Conservation (phyloP, 2,888 invertebrate genomes). For the Congeria kusceri region DNA sequence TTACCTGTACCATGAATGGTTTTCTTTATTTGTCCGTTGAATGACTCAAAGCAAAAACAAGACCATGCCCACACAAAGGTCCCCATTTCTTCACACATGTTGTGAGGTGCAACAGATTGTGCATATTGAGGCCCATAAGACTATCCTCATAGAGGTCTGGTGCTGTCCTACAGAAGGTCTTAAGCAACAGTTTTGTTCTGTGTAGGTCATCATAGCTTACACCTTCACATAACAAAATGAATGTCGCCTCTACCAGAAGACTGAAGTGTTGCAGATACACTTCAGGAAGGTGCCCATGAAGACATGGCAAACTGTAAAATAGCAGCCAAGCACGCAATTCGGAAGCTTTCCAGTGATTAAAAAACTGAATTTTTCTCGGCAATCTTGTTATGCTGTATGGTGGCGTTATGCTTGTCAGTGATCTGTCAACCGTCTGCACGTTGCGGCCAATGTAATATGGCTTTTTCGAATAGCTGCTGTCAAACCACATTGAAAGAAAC, state of each 20-base stretch:
- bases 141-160: conserved; percentile 24
- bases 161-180: neutral
- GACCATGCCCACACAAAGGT: conserved; percentile 67
- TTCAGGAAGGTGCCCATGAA: conserved; percentile 22
- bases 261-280: conserved; percentile 24
- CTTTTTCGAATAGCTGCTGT: neutral
- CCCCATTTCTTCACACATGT: conserved; percentile 52
- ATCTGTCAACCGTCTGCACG: neutral
- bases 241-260: conserved; percentile 24
- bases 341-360: conserved; percentile 65
- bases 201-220: conserved; percentile 10
- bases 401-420: conserved; percentile 27
- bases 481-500: conserved; percentile 25
- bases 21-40: conserved; percentile 56
- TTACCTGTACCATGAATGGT: conserved; percentile 58
- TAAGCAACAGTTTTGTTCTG: conserved; percentile 16
- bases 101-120: conserved; percentile 49
- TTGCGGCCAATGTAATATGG: conserved; percentile 16
- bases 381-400: conserved; percentile 37
- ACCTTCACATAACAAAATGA: conserved; percentile 9
- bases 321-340: conserved; percentile 53
- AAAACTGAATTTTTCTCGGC: conserved; percentile 38
- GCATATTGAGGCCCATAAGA: conserved; percentile 48
- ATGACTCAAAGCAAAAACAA: conserved; percentile 61
- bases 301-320: conserved; percentile 40